phyloP scores from a whole-genome alignment of 92 coral and sea anemone genomes.

The Blastomussa wellsi region DNA sequence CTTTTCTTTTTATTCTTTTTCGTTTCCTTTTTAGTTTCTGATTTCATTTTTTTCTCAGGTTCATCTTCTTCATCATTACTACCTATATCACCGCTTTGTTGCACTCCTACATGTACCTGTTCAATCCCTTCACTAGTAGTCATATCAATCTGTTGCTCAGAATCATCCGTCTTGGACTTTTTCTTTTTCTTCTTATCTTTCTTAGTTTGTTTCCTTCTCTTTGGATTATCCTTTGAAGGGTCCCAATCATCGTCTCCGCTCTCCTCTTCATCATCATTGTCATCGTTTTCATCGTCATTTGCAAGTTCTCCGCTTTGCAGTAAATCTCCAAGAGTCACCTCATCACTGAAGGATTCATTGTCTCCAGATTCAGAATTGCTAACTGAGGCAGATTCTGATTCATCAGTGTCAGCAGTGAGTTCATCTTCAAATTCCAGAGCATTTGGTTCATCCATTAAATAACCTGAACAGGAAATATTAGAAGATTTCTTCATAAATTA shows the following conservation, averaged over 20 bases:
- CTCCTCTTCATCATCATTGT: conserved; percentile 61
- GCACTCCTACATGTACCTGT: background rate
- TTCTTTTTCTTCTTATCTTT: conserved; percentile 42
- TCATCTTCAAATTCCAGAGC: conserved; percentile 85
- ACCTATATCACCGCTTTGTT: conserved; percentile 1
- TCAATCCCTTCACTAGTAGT: background rate
- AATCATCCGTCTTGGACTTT: conserved; percentile 46
- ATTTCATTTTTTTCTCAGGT: conserved; percentile 42
- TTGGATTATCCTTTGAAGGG: conserved; percentile 81
- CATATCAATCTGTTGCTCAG: background rate
- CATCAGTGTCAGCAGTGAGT: conserved; percentile 64
- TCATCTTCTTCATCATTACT: conserved; percentile 20
- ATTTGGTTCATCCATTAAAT: conserved; percentile 90
- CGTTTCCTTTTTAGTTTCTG: conserved; percentile 29
- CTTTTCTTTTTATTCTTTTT: conserved; percentile 5
- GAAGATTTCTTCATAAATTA: background rate
- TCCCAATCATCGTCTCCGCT: conserved; percentile 92
- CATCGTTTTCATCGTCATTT: conserved; percentile 74
- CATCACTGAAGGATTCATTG: conserved; percentile 59
- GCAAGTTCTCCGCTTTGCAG: conserved; percentile 54
- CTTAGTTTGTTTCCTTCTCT: conserved; percentile 55
- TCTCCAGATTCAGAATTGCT: conserved; percentile 57
- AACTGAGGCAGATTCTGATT: conserved; percentile 65
- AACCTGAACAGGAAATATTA: conserved; percentile 54
- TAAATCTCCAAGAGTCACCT: conserved; percentile 62